Evolutionary conservation across 2,888 invertebrate species (phyloP), one percentile per base, ranked within the genome.

Genomic region (Maniola hyperantus): DNA sequence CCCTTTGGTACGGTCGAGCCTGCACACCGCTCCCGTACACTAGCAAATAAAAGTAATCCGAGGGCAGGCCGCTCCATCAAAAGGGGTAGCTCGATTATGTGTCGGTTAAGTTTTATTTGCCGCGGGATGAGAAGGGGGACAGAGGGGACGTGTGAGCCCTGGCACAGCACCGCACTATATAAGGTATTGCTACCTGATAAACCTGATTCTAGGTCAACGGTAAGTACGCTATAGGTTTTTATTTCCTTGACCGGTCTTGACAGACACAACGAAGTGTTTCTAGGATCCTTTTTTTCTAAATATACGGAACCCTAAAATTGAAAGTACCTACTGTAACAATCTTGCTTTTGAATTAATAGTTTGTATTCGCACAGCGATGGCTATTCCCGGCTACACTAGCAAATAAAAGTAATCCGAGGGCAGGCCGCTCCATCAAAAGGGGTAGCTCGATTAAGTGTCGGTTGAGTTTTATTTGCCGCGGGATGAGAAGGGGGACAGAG

Each of bases 51-150:
- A 84, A 84, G 77, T 78, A 80, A 75, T 76, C 76, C 73, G 73
- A 81, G 83, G 84, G 86, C 84, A 83, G 82, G 83, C 79, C 83
- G 83, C 83, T 87, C 88, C 83, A 88, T 88, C 89, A 89, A 91
- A 88, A 91, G 89, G 91, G 91, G 90, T 91, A 89, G 88, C 84
- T 87, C 88, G 85, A 88, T 91, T 90, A 90, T 88, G 87, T 85
- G 88, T 84, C 81, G 85, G 86, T 87, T 83, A 86, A 86, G 90
- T 90, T 89, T 90, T 89, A 90, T 90, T 89, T 84, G 88, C 83
- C 76, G 77, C 62, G 61, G 13, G 77, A 79, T 46, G 77, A 72
- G 75, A n/a, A 76, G 76, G 72, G 64, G 72, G 65, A 72, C 70
- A 53, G 61, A 51, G 71, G 77, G 81, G 82, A 77, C 82, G 84